Percentiles rank a stretch among this genome's conserved stretches.
Conservation (phyloP, 2,797 vertebrate genomes). For the Chrosomus eos region DNA sequence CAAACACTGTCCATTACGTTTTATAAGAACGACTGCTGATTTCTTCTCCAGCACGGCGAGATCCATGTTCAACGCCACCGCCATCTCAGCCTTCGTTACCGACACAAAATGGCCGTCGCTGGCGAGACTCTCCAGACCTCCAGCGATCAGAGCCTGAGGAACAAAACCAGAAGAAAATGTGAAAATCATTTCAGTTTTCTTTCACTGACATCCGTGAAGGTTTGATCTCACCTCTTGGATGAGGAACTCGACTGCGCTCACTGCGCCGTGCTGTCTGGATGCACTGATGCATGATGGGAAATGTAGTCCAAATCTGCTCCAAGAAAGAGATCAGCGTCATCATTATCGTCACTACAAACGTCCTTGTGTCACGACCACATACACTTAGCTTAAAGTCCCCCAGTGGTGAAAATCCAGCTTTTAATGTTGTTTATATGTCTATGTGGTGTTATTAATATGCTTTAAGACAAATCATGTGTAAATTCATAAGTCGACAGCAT, state of each 20-base stretch:
- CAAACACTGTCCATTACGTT: constrained; percentile 39
- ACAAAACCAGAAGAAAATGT: not conserved
- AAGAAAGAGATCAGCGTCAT: not conserved
- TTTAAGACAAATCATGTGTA: too few relatives aligned
- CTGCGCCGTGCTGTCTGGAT: constrained; percentile 10
- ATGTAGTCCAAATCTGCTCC: constrained; percentile 3
- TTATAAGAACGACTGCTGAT: constrained; percentile 67
- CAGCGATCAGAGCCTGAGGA: constrained; percentile 73
- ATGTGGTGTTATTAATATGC: too few relatives aligned
- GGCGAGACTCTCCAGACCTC: constrained; percentile 71
- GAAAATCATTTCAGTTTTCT: not conserved
- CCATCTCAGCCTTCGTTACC: constrained; percentile 71
- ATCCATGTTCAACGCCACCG: constrained; percentile 72
- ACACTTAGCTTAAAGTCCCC: too few relatives aligned
- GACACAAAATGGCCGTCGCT: constrained; percentile 67
- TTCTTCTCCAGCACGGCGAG: constrained; percentile 69
- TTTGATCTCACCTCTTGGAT: constrained; percentile 74
- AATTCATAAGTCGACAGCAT: too few relatives aligned
- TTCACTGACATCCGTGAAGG: not conserved
- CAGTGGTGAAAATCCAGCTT: too few relatives aligned
- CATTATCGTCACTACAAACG: not conserved
- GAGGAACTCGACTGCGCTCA: constrained; percentile 70
- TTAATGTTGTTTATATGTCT: too few relatives aligned
- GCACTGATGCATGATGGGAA: constrained; percentile 38
- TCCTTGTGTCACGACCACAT: too few relatives aligned